Conservation (phyloP, 30 jellyfish, hydroid and myxozoan species). For the Pseudorhiza aurosa region DNA sequence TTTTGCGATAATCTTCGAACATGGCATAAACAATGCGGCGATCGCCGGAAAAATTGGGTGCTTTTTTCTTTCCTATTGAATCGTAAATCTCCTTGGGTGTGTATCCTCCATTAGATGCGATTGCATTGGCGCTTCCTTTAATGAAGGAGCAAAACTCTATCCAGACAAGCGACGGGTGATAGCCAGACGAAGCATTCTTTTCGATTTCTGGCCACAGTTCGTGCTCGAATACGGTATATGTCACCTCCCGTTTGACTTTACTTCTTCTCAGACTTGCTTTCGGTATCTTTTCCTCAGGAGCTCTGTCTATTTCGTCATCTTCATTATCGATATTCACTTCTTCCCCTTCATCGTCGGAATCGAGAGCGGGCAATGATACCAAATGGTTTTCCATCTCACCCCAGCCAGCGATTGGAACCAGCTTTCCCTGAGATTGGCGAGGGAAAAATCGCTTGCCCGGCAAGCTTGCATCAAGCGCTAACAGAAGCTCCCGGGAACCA, state of each 20-base stretch:
- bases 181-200: conserved; percentile 25
- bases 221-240: conserved; percentile 67
- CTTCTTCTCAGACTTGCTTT: neutral
- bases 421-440: conserved; percentile 64
- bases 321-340: conserved; percentile 25
- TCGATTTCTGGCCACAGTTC: conserved; percentile 78
- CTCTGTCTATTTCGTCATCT: conserved; percentile 27
- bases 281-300: neutral
- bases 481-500: conserved; percentile 74
- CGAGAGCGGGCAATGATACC: conserved; percentile 61
- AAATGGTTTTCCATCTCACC: conserved; percentile 67
- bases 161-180: conserved; percentile 93
- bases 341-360: conserved; percentile 65
- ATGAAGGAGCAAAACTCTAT: conserved; percentile 88
- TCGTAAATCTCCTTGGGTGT: conserved; percentile 65
- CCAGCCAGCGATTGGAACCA: conserved; percentile 82
- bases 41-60: conserved; percentile 84
- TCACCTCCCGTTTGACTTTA: conserved; percentile 50
- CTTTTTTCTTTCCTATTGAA: conserved; percentile 77
- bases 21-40: conserved; percentile 68
- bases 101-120: conserved; percentile 54
- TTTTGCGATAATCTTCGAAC: conserved; percentile 55
- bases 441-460: conserved; percentile 76
- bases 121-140: conserved; percentile 77
- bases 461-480: conserved; percentile 75